Evolutionary conservation across 2,888 invertebrate species (phyloP).

Genomic region (Leptopilina drosophilae): DNA sequence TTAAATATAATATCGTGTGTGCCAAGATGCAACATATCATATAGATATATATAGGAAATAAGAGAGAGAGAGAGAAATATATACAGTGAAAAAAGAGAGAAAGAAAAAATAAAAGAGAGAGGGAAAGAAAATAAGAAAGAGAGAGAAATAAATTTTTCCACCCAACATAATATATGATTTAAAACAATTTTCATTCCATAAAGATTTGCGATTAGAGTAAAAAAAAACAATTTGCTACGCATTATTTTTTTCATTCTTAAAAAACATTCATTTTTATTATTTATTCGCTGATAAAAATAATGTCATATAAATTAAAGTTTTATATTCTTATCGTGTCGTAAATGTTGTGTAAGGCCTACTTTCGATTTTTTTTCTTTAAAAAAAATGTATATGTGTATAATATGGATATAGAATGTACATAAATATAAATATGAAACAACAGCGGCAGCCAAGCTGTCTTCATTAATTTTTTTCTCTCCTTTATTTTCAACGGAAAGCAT

Average conservation of each 20-base stretch:
- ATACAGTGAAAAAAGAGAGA: too few species aligned
- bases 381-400: too few species aligned
- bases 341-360: background rate
- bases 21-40: slow-evolving; percentile 5
- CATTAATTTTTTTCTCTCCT: background rate
- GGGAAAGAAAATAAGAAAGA: too few species aligned
- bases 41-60: background rate
- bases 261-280: background rate
- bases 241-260: background rate
- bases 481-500: background rate
- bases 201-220: background rate
- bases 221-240: slow-evolving; percentile 5
- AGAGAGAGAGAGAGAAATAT: too few species aligned
- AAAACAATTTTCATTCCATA: background rate
- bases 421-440: too few species aligned
- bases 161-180: too few species aligned
- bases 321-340: background rate
- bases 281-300: background rate
- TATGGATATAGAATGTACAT: too few species aligned
- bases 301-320: background rate
- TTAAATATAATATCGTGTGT: slow-evolving; percentile 24
- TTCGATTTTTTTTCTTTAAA: background rate
- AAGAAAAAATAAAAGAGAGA: too few species aligned
- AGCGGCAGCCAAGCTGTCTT: background rate
- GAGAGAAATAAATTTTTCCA: too few species aligned